Conservation (phyloP, 2,888 invertebrate genomes). For the Platypus cylindrus region DNA sequence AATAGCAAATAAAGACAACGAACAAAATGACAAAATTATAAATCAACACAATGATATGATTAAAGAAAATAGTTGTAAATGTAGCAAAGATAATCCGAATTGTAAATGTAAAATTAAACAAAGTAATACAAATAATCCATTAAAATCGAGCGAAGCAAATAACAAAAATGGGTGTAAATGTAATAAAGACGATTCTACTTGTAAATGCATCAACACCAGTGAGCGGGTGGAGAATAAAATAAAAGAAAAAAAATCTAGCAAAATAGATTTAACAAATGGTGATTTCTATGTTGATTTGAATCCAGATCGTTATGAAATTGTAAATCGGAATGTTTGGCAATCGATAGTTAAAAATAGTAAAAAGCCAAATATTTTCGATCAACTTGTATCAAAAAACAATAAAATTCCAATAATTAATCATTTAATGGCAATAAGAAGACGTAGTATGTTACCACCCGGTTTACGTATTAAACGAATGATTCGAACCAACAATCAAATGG, state of each 20-base stretch:
- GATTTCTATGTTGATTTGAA: constrained; percentile 19
- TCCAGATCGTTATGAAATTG: constrained; percentile 17
- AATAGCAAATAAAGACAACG: no score
- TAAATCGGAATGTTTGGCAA: constrained; percentile 4
- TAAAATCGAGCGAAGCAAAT: no score
- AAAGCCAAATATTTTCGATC: constrained; percentile 20
- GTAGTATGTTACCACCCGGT: constrained; percentile 20
- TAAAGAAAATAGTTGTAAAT: constrained; percentile 13
- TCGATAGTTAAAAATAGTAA: constrained; percentile 8
- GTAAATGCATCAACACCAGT: constrained; percentile 14
- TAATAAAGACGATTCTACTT: constrained; percentile 14
- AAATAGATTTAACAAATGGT: constrained; percentile 12
- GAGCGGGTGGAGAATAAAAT: constrained; percentile 1
- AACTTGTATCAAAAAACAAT: constrained; percentile 20
- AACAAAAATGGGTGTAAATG: constrained; percentile 13
- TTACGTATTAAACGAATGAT: constrained; percentile 15
- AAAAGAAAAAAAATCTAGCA: not conserved
- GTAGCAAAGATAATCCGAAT: constrained; percentile 6
- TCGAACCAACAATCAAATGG: constrained; percentile 17
- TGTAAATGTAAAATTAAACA: constrained; percentile 6
- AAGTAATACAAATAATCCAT: not conserved
- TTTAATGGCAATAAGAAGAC: constrained; percentile 20
- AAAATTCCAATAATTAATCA: constrained; percentile 22
- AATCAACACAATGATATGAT: constrained; percentile 2
- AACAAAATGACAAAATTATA: not conserved